Base-by-base conservation (phyloP, 1,140 invertebrate genomes). In the Choristoneura fumiferana region DNA sequence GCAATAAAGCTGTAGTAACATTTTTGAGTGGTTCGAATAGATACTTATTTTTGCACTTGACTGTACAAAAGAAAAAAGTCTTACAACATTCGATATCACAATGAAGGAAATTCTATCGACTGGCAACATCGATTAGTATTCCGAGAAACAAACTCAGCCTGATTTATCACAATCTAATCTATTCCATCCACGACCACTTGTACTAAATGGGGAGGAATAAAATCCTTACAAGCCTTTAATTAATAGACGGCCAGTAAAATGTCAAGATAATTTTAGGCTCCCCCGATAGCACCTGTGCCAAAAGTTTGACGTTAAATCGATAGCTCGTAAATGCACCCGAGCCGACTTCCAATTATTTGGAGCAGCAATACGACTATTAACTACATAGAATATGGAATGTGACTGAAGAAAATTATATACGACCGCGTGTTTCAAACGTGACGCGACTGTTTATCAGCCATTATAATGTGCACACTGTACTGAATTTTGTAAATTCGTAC, bases 261-360 rank as follows among this genome's bases (percentile, higher is more conserved):
- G 71, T 72, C 69, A 67, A 79, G 73, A 79, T 79, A 74, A 78
- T 78, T 77, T 73, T 63, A 69, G 65, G 62, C 64, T 65, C 29
- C 63, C n/a, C 36, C 43, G 15, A 37, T 54, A 72, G 62, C 80
- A 80, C 75, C 79, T 82, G 79, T 53, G 67, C 62, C 62, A 17
- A 36, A 66, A 63, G 56, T 71, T 74, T 68, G 71, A 78, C 69
- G 66, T 67, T 34, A 65, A 75, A 78, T 81, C 69, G 69, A 81
- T 71, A 65, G 36, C 37, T 49, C 58, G 2, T 6, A 29, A 29
- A 55, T 22, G 12, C 43, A 5, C 22, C 10, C 18, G 22, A 10
- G 10, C 12, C 14, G 43, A n/a, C 29, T 49, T 49, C 18, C 22
- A 29, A 29, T 29, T 29, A 29, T 29, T 29, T 29, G 22, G 22